Evolutionary conservation across 2,113 vertebrate species (phyloP).

Genomic region (Tilapia sparmanii): DNA sequence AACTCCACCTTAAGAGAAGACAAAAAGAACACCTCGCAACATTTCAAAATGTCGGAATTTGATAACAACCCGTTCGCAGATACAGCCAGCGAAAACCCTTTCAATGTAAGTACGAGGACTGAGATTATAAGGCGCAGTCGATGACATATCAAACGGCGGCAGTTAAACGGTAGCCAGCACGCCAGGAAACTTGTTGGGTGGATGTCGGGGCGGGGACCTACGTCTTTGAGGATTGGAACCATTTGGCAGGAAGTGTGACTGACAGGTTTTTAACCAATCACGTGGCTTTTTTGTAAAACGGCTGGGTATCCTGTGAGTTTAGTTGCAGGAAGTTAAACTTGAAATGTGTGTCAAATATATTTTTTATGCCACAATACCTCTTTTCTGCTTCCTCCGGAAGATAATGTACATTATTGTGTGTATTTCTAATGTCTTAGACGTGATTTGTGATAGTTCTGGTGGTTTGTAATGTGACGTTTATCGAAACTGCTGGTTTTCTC

Average conservation of each 20-base stretch:
- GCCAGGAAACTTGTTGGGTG: constrained; percentile 48
- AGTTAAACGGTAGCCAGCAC: constrained; percentile 2
- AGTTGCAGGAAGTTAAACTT: constrained; percentile 52
- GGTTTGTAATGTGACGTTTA: not conserved
- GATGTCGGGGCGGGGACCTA: not conserved
- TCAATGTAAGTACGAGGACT: constrained; percentile 74
- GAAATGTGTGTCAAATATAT: constrained; percentile 6
- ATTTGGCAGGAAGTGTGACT: constrained; percentile 17
- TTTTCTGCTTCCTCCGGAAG: not conserved
- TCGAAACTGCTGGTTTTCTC: not conserved
- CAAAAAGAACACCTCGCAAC: not conserved
- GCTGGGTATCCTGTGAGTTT: not conserved
- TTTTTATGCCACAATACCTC: not conserved
- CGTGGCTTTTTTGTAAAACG: not conserved
- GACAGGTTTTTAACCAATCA: constrained; percentile 11
- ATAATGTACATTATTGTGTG: not conserved
- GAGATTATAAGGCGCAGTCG: not conserved
- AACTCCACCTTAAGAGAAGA: not conserved
- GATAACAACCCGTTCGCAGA: constrained; percentile 85
- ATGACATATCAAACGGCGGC: constrained; percentile 4
- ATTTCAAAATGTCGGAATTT: constrained; percentile 77
- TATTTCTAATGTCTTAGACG: not conserved
- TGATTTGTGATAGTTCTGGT: not conserved
- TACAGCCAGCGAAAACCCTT: constrained; percentile 81
- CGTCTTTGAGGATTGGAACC: not conserved